Percentiles rank a stretch among this genome's conserved stretches.
These are phyloP conservation scores for Brotula barbata DNA, from an alignment of 2,797 vertebrate genomes.

Conservation along the genomic window DNA sequence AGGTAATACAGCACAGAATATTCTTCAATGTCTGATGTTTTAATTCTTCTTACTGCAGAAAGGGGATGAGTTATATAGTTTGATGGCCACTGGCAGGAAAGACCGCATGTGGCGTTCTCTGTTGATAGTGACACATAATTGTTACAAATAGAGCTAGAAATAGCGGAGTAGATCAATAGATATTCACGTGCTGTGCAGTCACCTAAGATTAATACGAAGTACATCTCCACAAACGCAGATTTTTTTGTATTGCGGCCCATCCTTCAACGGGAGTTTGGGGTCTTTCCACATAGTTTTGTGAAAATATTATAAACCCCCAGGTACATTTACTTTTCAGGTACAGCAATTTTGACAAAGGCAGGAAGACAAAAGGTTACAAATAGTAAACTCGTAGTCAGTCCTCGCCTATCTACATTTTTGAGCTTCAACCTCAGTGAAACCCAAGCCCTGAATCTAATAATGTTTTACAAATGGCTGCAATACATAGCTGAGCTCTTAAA, in stretches of 20 bases:
- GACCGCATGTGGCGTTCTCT: no score
- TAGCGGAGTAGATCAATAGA: no score
- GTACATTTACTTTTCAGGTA: background rate
- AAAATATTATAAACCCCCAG: background rate
- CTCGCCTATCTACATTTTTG: background rate
- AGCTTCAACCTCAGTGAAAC: no score
- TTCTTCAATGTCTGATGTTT: no score
- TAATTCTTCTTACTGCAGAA: no score
- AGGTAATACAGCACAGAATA: no score
- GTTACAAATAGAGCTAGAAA: no score
- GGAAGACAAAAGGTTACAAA: background rate
- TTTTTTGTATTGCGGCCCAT: background rate
- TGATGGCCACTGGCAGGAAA: no score
- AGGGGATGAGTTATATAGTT: no score
- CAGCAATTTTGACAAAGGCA: background rate
- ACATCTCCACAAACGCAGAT: background rate
- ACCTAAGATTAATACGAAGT: background rate
- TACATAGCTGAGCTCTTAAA: conserved; percentile 47
- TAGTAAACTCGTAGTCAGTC: background rate
- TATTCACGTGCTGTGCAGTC: conserved; percentile 11
- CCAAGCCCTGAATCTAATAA: background rate
- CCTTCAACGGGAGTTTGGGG: background rate
- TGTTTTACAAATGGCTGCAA: conserved; percentile 16
- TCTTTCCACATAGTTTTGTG: background rate
- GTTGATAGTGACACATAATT: no score